Percentiles rank a stretch among this genome's conserved stretches.
Evolutionary conservation across 2,113 vertebrate genomes (phyloP).

Genomic region (Chlorocebus sabaeus): DNA sequence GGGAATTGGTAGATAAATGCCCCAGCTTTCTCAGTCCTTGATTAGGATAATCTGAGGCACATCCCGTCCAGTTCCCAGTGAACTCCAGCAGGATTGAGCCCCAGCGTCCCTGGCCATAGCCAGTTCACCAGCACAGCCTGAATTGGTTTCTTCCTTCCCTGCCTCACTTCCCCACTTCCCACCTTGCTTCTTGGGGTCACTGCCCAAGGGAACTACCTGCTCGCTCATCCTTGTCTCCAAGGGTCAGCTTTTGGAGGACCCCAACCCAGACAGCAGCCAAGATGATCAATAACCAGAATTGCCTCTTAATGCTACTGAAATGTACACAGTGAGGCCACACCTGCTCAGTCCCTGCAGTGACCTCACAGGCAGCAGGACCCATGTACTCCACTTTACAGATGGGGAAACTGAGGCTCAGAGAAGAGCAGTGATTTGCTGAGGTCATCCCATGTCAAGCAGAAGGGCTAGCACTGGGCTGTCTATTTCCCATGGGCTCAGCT

Average conservation of each 20-base stretch:
- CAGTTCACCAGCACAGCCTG: neutral
- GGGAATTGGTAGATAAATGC: neutral
- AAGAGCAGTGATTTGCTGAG: neutral
- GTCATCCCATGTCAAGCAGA: neutral
- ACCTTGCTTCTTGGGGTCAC: neutral
- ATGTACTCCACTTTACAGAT: neutral
- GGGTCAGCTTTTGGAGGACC: neutral
- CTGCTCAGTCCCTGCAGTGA: neutral
- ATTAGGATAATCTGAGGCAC: neutral
- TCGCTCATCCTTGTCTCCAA: neutral
- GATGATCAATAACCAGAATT: neutral
- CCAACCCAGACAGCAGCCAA: neutral
- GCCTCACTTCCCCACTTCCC: neutral
- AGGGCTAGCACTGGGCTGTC: neutral
- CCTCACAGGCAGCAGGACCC: neutral
- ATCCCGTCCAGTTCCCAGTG: neutral
- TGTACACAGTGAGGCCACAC: neutral
- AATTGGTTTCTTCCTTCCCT: neutral
- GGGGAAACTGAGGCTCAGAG: constrained; percentile 14
- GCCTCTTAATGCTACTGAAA: accelerated
- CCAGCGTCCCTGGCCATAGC: accelerated
- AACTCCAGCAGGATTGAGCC: neutral
- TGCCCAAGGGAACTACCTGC: neutral
- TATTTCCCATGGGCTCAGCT: neutral
- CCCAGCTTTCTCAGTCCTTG: neutral